Conservation (phyloP, 1,140 invertebrate genomes). For the Zaprionus lachaisei region DNA sequence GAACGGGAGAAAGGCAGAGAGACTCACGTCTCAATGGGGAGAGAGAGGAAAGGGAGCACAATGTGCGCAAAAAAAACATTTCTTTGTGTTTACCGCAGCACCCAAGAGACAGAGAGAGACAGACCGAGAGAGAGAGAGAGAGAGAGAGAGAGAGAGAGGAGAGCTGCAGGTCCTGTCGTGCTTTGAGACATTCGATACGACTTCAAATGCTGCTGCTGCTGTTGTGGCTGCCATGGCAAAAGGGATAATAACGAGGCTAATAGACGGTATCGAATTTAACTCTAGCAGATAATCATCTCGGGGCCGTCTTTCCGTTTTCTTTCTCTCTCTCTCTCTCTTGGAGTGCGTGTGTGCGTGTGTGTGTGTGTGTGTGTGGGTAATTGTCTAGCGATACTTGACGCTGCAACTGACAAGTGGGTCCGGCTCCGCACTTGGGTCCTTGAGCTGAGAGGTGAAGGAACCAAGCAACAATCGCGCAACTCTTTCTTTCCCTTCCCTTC, state of each 20-base stretch:
- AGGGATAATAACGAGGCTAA: slow-evolving; percentile 84
- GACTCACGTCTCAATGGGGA: background rate
- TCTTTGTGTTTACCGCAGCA: slow-evolving; percentile 55
- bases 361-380: slow-evolving; percentile 38
- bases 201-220: slow-evolving; percentile 68
- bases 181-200: slow-evolving; percentile 77
- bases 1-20: background rate
- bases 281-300: slow-evolving; percentile 83
- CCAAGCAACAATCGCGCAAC: slow-evolving; percentile 21
- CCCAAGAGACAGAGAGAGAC: slow-evolving; percentile 36
- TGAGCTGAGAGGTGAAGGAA: slow-evolving; percentile 62
- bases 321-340: background rate
- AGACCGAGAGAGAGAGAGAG: background rate
- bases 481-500: slow-evolving; percentile 32
- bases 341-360: background rate
- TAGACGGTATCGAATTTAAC: slow-evolving; percentile 84
- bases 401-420: slow-evolving; percentile 59
- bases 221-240: slow-evolving; percentile 20
- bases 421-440: slow-evolving; percentile 30
- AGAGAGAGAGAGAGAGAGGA: background rate
- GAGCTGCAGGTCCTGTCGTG: slow-evolving; percentile 47
- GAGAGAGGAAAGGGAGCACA: slow-evolving; percentile 18
- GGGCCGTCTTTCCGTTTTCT: slow-evolving; percentile 17
- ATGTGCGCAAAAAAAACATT: slow-evolving; percentile 22
- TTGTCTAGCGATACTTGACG: slow-evolving; percentile 77